phyloP scores from a whole-genome alignment of 2,797 vertebrate species.

The Sarcoramphus papa region DNA sequence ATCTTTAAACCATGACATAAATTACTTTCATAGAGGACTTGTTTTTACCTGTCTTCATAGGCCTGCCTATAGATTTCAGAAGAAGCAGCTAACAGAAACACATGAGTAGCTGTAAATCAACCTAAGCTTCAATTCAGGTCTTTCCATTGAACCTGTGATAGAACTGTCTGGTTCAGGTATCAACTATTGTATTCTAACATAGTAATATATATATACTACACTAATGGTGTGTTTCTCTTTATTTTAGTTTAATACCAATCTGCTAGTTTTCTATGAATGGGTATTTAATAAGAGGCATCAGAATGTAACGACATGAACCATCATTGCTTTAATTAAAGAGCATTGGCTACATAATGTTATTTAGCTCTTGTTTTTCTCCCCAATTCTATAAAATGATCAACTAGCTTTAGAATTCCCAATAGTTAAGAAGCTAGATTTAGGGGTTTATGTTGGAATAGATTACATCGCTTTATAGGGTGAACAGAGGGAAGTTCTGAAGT shows the following conservation, averaged over 20 bases:
- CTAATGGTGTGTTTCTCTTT: not conserved
- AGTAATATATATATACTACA: not conserved
- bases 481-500: not conserved
- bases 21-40: not conserved
- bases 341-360: not conserved
- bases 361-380: not conserved
- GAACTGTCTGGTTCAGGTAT: not conserved
- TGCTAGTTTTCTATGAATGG: not conserved
- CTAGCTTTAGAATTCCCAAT: not conserved
- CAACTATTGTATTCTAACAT: not conserved
- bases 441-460: not conserved
- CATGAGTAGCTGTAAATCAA: not conserved
- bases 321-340: not conserved
- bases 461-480: not conserved
- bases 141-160: not conserved
- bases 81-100: not conserved
- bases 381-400: not conserved
- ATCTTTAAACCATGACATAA: not conserved
- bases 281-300: not conserved
- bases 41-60: not conserved
- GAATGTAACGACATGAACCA: not conserved
- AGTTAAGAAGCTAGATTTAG: not conserved
- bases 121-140: not conserved
- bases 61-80: not conserved
- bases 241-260: not conserved